Conservation (phyloP, 2,797 vertebrate genomes). For the Thalassophryne amazonica region DNA sequence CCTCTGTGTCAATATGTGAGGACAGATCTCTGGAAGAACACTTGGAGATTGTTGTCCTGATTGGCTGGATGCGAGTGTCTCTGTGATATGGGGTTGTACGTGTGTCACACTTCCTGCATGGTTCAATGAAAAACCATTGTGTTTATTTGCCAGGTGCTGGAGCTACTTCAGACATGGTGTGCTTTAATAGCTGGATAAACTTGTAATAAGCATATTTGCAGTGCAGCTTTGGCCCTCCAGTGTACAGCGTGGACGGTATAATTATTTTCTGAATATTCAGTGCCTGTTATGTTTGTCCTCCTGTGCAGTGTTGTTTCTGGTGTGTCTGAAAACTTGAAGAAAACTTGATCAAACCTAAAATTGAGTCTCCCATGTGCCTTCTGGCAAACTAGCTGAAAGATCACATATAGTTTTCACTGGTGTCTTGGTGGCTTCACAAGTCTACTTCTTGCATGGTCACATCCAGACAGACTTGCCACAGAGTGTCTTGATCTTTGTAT, state of each 20-base stretch:
- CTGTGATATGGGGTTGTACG: not conserved
- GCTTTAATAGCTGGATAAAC: constrained; percentile 22
- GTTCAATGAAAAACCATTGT: constrained; percentile 28
- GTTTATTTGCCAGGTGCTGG: constrained; percentile 37
- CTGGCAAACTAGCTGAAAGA: no score
- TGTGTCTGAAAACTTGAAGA: no score
- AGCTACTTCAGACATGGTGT: constrained; percentile 12
- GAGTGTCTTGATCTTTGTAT: no score
- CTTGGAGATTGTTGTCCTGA: constrained; percentile 14
- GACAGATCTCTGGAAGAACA: constrained; percentile 28
- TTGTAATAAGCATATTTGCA: constrained; percentile 26
- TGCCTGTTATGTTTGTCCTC: not conserved
- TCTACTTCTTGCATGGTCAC: no score
- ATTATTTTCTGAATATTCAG: constrained; percentile 16
- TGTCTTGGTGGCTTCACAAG: no score
- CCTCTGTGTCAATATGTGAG: constrained; percentile 28
- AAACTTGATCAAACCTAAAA: no score
- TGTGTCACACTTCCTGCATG: constrained; percentile 2
- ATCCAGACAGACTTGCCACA: no score
- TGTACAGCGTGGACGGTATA: constrained; percentile 11
- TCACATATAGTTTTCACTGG: no score
- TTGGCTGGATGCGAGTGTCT: constrained; percentile 4
- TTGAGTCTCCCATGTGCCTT: no score
- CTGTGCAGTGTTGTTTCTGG: not conserved
- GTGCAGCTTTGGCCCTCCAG: constrained; percentile 11